phyloP scores from a whole-genome alignment of 2,797 vertebrate genomes.

The Denticeps clupeoides region DNA sequence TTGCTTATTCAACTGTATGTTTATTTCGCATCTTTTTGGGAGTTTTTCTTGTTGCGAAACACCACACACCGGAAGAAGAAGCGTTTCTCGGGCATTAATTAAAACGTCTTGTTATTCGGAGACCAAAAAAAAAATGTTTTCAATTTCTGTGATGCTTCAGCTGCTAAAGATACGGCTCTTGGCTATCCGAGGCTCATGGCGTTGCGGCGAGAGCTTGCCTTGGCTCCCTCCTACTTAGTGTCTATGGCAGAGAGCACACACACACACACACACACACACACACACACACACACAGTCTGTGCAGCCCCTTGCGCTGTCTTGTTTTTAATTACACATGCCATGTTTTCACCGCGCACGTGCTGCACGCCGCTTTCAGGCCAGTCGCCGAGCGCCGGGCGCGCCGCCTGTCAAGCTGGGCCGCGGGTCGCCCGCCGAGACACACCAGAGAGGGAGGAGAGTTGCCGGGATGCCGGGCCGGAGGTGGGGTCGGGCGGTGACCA shows the following conservation, averaged over 20 bases:
- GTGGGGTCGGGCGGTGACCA: too few relatives aligned
- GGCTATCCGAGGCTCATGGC: constrained; percentile 35
- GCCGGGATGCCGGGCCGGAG: too few relatives aligned
- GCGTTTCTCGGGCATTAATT: too few relatives aligned
- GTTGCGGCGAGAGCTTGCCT: constrained; percentile 35
- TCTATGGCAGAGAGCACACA: too few relatives aligned
- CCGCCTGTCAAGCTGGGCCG: too few relatives aligned
- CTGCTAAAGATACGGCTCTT: constrained; percentile 26
- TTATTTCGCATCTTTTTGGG: neutral
- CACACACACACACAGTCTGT: constrained; percentile 1
- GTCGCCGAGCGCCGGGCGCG: too few relatives aligned
- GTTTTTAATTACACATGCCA: constrained; percentile 36
- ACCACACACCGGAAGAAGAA: too few relatives aligned
- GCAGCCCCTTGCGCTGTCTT: constrained; percentile 27
- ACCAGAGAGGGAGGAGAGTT: neutral
- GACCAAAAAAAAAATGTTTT: constrained; percentile 24
- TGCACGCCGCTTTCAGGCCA: constrained; percentile 9
- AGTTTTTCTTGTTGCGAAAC: too few relatives aligned
- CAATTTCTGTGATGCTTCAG: constrained; percentile 26
- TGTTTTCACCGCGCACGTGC: constrained; percentile 25
- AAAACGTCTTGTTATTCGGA: too few relatives aligned
- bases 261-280: neutral
- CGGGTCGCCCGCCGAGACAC: too few relatives aligned
- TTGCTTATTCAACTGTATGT: neutral
- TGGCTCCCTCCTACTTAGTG: constrained; percentile 25